Conservation (phyloP, 2,888 invertebrate genomes). For the Tenthredo distinguenda region DNA sequence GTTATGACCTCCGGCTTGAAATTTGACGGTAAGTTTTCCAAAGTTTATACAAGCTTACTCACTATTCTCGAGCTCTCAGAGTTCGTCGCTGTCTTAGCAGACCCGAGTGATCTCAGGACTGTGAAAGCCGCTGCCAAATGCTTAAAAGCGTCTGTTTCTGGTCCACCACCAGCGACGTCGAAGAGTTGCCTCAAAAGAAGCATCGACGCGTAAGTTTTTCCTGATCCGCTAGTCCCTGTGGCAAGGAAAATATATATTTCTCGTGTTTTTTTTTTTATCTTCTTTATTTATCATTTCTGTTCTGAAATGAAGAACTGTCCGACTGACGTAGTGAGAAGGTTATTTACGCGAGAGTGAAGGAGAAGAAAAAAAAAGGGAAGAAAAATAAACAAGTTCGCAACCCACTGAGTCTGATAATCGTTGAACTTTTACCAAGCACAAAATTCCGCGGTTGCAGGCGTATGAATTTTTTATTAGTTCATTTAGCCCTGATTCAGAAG, state of each 20-base stretch:
- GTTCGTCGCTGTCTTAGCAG: constrained; percentile 94
- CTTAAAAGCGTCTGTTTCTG: constrained; percentile 97
- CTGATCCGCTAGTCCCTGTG: constrained; percentile 93
- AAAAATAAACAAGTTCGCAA: background rate
- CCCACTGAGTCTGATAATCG: background rate
- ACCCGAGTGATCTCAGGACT: constrained; percentile 93
- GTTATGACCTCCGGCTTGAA: background rate
- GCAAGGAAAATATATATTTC: constrained; percentile 52
- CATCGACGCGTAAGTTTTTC: constrained; percentile 97
- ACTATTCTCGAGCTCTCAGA: constrained; percentile 96
- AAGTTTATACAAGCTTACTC: constrained; percentile 73
- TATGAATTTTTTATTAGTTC: constrained; percentile 9
- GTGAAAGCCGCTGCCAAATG: constrained; percentile 97
- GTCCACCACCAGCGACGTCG: constrained; percentile 96
- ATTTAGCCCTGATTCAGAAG: background rate
- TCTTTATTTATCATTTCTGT: background rate
- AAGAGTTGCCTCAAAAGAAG: constrained; percentile 93
- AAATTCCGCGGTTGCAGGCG: background rate
- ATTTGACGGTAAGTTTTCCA: background rate
- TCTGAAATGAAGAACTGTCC: background rate
- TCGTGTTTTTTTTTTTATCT: constrained; percentile 1
- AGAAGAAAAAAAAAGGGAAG: background rate
- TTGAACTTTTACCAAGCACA: background rate
- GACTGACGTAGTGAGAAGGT: background rate
- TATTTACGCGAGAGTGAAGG: background rate